Evolutionary conservation across 1,140 invertebrate genomes (phyloP), one percentile per base, ranked within the genome.

Genomic region (Trichomalopsis sarcophagae): DNA sequence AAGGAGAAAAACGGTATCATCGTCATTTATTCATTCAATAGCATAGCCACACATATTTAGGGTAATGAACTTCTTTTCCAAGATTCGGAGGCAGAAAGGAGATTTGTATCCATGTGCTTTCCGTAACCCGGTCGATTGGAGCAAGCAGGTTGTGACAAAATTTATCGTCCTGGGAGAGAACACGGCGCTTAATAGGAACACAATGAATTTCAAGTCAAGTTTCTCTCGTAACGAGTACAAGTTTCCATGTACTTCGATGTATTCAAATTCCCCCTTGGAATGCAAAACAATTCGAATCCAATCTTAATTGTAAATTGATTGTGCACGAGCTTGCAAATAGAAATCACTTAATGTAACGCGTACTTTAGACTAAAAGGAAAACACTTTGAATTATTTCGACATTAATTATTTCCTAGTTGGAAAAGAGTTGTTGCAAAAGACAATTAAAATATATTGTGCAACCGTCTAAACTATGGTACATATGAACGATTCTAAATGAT

Each of bases 141-240:
- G 50, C 78, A 68, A 82, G 62, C 84, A 68, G 71, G 13, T 78
- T 33, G 82, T 73, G 66, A 86, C 76, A 80, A 79, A 86, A 86
- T 86, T 86, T 86, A 86, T 82, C 47, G 75, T 83, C 68, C 69
- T 74, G 36, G 80, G 76, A 66, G 30, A 44, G 2, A 82, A 62
- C 40, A 44, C 50, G 30, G 62, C 23, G 40, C 69, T 82, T 83
- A 86, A 86, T 80, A 79, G 81, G 68, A 36, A 44, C 30, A 86
- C 85, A 86, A 86, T 86, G 69, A 74, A 86, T 86, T 86, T 86
- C 85, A 86, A 86, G 75, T 80, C 80, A 78, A 82, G 80, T 86
- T 86, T 82, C 69, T 47, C 76, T 27, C 6, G 75, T 83, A 82
- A 80, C 76, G 50, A 82, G 68, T 55, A 80, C 50, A 82, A 86